These are phyloP conservation scores for Distichodus sexfasciatus DNA, from an alignment of 2,797 vertebrate genomes.

Conservation along the genomic window DNA sequence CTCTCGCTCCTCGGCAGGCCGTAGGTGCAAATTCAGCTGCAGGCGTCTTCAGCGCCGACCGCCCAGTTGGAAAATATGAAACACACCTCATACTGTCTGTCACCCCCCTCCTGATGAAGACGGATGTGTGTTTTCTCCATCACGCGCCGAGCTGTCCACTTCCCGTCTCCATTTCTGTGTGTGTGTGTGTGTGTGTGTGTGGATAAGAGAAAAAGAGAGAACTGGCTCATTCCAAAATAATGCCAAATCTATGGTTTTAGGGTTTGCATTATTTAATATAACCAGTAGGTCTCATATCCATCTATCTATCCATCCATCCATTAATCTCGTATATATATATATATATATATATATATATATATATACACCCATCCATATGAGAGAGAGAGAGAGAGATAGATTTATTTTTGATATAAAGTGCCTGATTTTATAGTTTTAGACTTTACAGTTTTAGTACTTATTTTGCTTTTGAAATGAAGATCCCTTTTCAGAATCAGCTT, in stretches of 20 bases:
- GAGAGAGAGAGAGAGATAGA: no score
- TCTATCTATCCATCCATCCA: no score
- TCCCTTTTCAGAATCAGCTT: no score
- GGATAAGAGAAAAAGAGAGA: slow-evolving; percentile 9
- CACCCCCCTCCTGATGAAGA: slow-evolving; percentile 53
- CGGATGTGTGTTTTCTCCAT: slow-evolving; percentile 50
- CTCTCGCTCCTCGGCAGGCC: slow-evolving; percentile 23
- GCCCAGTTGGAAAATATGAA: slow-evolving; percentile 44
- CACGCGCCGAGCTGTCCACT: slow-evolving; percentile 31
- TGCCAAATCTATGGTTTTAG: slow-evolving; percentile 18
- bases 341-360: no score
- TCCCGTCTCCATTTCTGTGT: slow-evolving; percentile 38
- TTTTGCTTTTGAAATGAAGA: no score
- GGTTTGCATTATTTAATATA: slow-evolving; percentile 66
- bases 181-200: slow-evolving; percentile 17
- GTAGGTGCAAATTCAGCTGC: slow-evolving; percentile 49
- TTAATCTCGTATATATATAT: no score
- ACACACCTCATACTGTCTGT: slow-evolving; percentile 46
- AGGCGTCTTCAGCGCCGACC: slow-evolving; percentile 40
- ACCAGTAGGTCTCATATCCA: no score
- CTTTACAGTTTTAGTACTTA: no score
- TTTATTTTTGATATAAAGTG: no score
- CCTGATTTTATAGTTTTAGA: no score
- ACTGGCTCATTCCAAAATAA: slow-evolving; percentile 24
- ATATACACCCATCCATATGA: no score